These are phyloP conservation scores for Zosterops hypoxanthus DNA, from an alignment of 2,113 vertebrate genomes.

Conservation along the genomic window DNA sequence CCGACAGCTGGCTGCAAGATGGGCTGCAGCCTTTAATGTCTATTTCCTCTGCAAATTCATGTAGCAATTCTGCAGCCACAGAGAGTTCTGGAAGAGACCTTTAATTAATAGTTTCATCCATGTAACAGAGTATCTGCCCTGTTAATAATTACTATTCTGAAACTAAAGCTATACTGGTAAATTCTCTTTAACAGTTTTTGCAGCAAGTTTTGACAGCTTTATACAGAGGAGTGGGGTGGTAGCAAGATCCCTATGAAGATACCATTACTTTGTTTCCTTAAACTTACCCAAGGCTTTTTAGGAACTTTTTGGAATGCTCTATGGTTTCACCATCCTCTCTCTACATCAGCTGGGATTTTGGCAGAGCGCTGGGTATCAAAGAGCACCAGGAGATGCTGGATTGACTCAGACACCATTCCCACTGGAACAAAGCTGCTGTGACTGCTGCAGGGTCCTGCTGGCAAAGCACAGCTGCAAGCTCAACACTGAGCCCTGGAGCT, in stretches of 20 bases:
- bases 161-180: neutral
- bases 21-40: conserved; percentile 1
- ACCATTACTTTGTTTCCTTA: neutral
- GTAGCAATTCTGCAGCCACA: conserved; percentile 6
- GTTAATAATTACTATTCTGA: neutral
- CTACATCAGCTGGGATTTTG: neutral
- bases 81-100: neutral
- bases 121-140: neutral
- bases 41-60: neutral
- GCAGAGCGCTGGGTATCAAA: neutral
- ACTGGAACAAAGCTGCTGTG: neutral
- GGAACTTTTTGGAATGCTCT: neutral
- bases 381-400: neutral
- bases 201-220: conserved; percentile 11
- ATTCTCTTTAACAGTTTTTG: neutral
- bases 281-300: neutral
- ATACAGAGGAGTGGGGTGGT: neutral
- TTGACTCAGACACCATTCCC: neutral
- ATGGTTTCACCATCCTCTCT: neutral
- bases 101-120: conserved; percentile 28
- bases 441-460: neutral
- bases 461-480: neutral
- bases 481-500: neutral
- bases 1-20: conserved; percentile 58
- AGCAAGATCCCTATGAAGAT: neutral